Percentiles rank a stretch among this genome's conserved stretches.
phyloP scores from a whole-genome alignment of 2,113 vertebrate species.

The Hymenochirus boettgeri region DNA sequence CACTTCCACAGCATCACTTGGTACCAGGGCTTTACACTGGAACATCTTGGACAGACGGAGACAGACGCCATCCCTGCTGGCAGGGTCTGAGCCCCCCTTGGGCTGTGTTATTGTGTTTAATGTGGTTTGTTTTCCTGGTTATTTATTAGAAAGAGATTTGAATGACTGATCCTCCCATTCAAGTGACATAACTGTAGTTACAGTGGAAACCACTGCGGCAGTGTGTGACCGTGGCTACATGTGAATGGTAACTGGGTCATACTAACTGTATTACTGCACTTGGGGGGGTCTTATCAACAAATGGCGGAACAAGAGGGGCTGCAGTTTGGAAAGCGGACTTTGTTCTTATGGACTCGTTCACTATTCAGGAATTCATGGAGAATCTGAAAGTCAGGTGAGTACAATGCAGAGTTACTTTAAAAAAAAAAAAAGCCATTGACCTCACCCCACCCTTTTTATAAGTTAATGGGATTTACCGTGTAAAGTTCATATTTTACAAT shows the following conservation, averaged over 20 bases:
- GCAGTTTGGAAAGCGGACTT: constrained; percentile 97
- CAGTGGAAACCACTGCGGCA: too few relatives aligned
- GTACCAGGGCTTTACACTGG: constrained; percentile 15
- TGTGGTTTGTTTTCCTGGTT: too few relatives aligned
- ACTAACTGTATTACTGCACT: not conserved
- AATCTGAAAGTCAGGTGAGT: constrained; percentile 92
- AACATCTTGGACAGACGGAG: constrained; percentile 9
- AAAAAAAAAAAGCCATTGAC: too few relatives aligned
- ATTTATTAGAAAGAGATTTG: too few relatives aligned
- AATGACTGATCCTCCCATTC: too few relatives aligned
- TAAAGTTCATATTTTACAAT: too few relatives aligned
- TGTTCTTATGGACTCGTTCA: constrained; percentile 87
- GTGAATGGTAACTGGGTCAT: not conserved
- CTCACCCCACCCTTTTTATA: too few relatives aligned
- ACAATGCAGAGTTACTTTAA: too few relatives aligned
- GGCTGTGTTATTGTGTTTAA: not conserved
- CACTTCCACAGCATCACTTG: not conserved
- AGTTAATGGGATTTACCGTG: too few relatives aligned
- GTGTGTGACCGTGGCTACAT: not conserved
- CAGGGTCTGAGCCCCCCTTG: too few relatives aligned
- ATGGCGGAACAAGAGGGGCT: constrained; percentile 94
- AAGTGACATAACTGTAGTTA: too few relatives aligned
- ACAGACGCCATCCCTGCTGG: constrained; percentile 11
- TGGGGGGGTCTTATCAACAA: not conserved
- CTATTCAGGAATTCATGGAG: constrained; percentile 89